Conservation (phyloP, 2,888 invertebrate species). For the Trachelus iudaicus region DNA sequence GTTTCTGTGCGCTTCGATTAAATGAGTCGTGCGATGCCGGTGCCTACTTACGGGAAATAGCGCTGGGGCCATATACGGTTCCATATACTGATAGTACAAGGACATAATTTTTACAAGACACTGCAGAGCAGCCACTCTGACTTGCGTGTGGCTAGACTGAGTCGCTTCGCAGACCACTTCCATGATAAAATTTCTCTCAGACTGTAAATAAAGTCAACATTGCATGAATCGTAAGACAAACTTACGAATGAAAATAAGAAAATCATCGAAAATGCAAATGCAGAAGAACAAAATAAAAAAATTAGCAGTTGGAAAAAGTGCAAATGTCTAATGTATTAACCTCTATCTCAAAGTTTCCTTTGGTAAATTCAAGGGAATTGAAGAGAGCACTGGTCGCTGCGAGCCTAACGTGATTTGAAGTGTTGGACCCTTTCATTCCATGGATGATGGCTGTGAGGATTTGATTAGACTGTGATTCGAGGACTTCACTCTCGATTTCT, state of each 20-base stretch:
- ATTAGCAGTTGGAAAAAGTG: slow-evolving; percentile 5
- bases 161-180: slow-evolving; percentile 99
- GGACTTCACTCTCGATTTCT: slow-evolving; percentile 94
- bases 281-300: neutral
- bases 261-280: neutral
- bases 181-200: slow-evolving; percentile 99
- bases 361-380: slow-evolving; percentile 98
- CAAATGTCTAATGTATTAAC: slow-evolving; percentile 57
- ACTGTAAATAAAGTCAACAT: slow-evolving; percentile 61
- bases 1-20: neutral
- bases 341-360: slow-evolving; percentile 97
- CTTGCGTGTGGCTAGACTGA: slow-evolving; percentile 90
- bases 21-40: neutral
- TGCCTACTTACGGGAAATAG: slow-evolving; percentile 82
- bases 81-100: slow-evolving; percentile 98
- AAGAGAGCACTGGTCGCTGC: slow-evolving; percentile 97
- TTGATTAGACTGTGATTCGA: slow-evolving; percentile 92
- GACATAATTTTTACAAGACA: slow-evolving; percentile 99
- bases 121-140: slow-evolving; percentile 96
- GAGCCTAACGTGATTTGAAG: slow-evolving; percentile 91
- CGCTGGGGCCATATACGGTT: slow-evolving; percentile 98
- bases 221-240: neutral
- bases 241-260: neutral
- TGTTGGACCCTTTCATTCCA: slow-evolving; percentile 96
- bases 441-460: slow-evolving; percentile 99